Conservation (phyloP, 2,113 vertebrate species). For the Oriolus oriolus region DNA sequence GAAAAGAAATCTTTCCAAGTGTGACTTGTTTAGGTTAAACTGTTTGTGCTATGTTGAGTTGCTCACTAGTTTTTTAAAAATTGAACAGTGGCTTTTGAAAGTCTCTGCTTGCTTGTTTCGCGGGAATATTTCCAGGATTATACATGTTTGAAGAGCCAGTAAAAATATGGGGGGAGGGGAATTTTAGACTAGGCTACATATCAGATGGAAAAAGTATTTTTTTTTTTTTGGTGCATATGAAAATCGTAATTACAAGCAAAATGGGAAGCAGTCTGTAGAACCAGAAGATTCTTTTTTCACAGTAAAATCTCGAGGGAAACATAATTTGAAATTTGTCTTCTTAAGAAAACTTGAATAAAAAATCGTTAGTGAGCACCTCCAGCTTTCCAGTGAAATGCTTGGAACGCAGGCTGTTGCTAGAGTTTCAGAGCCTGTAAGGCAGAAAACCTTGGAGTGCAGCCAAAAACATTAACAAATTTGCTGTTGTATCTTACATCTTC, state of each 20-base stretch:
- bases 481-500: background rate
- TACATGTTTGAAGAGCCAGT: background rate
- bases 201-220: background rate
- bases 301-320: background rate
- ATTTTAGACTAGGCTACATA: background rate
- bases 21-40: background rate
- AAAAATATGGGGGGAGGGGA: background rate
- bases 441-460: background rate
- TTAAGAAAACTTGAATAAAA: background rate
- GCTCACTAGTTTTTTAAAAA: background rate
- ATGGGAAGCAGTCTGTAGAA: rapidly evolving
- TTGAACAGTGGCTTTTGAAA: background rate
- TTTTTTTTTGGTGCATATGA: background rate
- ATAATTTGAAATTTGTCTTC: background rate
- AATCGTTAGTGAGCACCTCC: background rate
- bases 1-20: background rate
- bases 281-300: background rate
- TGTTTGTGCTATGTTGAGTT: rapidly evolving
- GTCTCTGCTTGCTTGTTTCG: background rate
- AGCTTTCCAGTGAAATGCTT: background rate
- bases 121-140: background rate
- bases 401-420: background rate
- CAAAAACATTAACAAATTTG: background rate
- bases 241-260: background rate
- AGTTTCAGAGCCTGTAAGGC: background rate